phyloP scores from a whole-genome alignment of 2,113 vertebrate genomes.

The Taurulus bubalis region DNA sequence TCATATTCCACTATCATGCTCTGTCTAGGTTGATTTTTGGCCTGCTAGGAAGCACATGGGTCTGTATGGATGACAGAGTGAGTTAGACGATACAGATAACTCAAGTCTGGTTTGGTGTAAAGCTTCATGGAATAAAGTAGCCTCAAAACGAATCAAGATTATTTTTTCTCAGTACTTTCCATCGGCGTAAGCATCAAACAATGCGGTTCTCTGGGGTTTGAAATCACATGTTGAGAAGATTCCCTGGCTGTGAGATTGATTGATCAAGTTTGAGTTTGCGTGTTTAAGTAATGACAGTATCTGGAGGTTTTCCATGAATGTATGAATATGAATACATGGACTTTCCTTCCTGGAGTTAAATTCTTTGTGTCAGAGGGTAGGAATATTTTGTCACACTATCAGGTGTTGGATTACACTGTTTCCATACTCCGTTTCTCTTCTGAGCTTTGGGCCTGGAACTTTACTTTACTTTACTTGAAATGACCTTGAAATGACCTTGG shows the following conservation, averaged over 20 bases:
- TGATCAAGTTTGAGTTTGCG: conserved; percentile 5
- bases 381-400: conserved; percentile 34
- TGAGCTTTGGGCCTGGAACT: not conserved
- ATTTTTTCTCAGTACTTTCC: not conserved
- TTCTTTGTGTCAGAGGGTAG: conserved; percentile 35
- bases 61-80: not conserved
- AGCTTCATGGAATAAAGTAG: not conserved
- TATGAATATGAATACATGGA: conserved; percentile 32
- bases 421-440: conserved; percentile 7
- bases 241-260: conserved; percentile 6
- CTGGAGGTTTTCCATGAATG: conserved; percentile 29
- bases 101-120: conserved; percentile 13
- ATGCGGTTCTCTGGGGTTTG: not conserved
- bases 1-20: not conserved
- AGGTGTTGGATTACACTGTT: conserved; percentile 39
- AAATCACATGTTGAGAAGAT: conserved; percentile 14
- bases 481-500: not conserved
- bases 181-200: not conserved
- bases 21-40: not conserved
- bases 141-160: not conserved
- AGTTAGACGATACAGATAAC: not conserved
- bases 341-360: conserved; percentile 21
- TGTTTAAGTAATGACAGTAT: conserved; percentile 18
- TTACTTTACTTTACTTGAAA: not conserved
- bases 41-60: not conserved